Percentiles rank a stretch among this genome's conserved stretches.
These are phyloP conservation scores for Periphyllus acericola DNA, from an alignment of 2,888 invertebrate genomes.

Conservation along the genomic window DNA sequence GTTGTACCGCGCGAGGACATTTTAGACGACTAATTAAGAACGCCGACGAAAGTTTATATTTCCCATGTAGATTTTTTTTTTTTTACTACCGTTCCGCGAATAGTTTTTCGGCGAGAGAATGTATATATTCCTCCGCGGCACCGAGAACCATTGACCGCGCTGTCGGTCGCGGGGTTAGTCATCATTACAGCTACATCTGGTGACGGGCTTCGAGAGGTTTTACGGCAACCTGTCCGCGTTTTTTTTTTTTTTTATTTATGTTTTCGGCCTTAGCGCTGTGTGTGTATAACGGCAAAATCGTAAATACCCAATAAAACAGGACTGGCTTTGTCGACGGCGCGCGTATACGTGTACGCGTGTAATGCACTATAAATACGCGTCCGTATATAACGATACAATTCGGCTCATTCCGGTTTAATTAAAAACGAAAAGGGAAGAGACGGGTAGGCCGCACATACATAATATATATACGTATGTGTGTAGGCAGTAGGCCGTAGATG, in stretches of 20 bases:
- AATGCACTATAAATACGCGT: not conserved
- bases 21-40: conserved; percentile 35
- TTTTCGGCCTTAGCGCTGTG: not conserved
- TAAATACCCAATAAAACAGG: conserved; percentile 4
- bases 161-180: not conserved
- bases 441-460: too few relatives aligned
- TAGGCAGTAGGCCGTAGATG: not conserved
- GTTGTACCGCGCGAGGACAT: not conserved
- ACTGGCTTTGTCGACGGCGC: not conserved
- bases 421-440: not conserved
- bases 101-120: not conserved
- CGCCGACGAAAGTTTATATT: conserved; percentile 32
- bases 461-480: too few relatives aligned
- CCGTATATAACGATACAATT: not conserved
- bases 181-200: not conserved
- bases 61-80: not conserved
- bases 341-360: not conserved
- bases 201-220: not conserved
- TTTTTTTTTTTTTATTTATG: not conserved
- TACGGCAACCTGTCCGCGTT: not conserved
- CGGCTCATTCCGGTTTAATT: conserved; percentile 23
- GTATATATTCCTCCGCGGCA: too few relatives aligned
- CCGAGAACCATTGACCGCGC: too few relatives aligned
- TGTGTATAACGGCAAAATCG: conserved; percentile 1
- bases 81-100: not conserved